Evolutionary conservation across 1,140 invertebrate species (phyloP).

Genomic region (Lordiphosa clarofinis): DNA sequence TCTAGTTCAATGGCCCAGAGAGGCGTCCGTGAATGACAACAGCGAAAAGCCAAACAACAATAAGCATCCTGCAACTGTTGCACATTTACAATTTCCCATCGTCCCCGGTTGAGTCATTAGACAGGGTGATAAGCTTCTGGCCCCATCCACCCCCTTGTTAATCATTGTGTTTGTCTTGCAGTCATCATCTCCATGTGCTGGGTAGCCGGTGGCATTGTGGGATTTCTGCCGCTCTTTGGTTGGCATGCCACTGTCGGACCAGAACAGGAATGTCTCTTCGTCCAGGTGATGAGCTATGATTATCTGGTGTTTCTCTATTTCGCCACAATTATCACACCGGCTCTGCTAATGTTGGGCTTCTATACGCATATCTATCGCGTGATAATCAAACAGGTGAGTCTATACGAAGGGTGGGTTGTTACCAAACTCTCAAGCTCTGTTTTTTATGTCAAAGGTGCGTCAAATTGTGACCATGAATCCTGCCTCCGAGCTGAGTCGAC

Average conservation of each 20-base stretch:
- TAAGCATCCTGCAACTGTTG: constrained; percentile 14
- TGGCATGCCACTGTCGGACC: constrained; percentile 85
- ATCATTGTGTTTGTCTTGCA: constrained; percentile 80
- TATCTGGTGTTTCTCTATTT: constrained; percentile 94
- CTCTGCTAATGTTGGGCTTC: constrained; percentile 89
- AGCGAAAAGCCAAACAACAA: constrained; percentile 30
- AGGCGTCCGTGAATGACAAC: constrained; percentile 1
- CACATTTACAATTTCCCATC: constrained; percentile 17
- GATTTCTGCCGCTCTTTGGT: constrained; percentile 91
- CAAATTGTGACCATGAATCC: constrained; percentile 79
- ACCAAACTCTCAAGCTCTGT: background rate
- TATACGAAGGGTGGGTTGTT: background rate
- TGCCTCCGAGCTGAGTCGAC: constrained; percentile 67
- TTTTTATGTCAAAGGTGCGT: constrained; percentile 50
- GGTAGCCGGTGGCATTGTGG: constrained; percentile 89
- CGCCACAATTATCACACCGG: constrained; percentile 92
- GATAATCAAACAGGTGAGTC: constrained; percentile 90
- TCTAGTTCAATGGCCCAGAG: constrained; percentile 35
- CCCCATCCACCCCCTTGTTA: constrained; percentile 1
- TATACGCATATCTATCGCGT: constrained; percentile 94
- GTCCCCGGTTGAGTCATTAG: constrained; percentile 9
- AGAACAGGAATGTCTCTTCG: constrained; percentile 87
- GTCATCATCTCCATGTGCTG: constrained; percentile 92
- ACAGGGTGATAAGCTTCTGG: background rate
- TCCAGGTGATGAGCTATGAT: constrained; percentile 92